Conservation (phyloP, 2,888 invertebrate genomes). For the Caenorhabditis panamensis region DNA sequence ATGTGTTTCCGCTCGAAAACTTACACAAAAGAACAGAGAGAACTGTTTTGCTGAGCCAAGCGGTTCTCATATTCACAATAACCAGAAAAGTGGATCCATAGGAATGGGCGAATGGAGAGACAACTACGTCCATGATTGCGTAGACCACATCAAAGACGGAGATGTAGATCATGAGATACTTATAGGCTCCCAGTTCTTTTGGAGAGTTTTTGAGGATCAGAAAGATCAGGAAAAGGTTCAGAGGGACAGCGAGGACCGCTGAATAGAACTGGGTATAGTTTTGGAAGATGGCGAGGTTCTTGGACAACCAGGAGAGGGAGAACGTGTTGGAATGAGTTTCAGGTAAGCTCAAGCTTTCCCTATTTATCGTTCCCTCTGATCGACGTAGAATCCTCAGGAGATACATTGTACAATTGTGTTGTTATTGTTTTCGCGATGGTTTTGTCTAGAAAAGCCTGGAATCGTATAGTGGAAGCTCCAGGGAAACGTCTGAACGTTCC, state of each 20-base stretch:
- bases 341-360: not conserved
- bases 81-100: conserved; percentile 38
- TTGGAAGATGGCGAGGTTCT: not conserved
- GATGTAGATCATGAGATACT: conserved; percentile 42
- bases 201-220: conserved; percentile 38
- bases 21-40: conserved; percentile 27
- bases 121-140: conserved; percentile 24
- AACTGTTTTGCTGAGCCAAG: not conserved
- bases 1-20: not conserved
- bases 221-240: conserved; percentile 25
- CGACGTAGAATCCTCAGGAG: not conserved
- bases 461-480: conserved; percentile 1
- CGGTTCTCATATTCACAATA: conserved; percentile 29
- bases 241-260: conserved; percentile 5
- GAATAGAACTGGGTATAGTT: conserved; percentile 8
- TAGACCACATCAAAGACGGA: conserved; percentile 17
- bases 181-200: conserved; percentile 29
- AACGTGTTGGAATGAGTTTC: not conserved
- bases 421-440: too few relatives aligned
- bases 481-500: not conserved
- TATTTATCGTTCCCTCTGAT: not conserved
- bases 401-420: too few relatives aligned
- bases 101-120: conserved; percentile 31
- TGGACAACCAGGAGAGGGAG: not conserved
- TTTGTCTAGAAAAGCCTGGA: not conserved